Conservation (phyloP, 1,140 invertebrate genomes). For the Trypoxylus dichotomus region DNA sequence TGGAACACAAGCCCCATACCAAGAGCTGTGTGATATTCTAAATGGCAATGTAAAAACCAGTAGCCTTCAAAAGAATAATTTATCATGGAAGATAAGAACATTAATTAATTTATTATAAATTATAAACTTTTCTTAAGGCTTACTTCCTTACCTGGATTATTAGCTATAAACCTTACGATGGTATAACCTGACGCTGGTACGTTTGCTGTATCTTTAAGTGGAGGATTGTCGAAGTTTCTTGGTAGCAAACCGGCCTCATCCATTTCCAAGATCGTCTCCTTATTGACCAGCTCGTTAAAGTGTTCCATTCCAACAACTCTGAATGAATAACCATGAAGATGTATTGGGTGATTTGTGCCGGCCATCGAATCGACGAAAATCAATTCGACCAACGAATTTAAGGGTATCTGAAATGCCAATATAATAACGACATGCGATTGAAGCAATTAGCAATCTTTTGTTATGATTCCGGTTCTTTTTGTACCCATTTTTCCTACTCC, state of each 20-base stretch:
- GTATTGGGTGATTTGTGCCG: constrained; percentile 81
- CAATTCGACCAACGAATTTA: constrained; percentile 73
- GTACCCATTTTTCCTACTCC: no score
- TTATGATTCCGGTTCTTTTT: no score
- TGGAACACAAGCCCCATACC: constrained; percentile 90
- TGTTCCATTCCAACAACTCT: constrained; percentile 75
- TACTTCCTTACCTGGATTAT: constrained; percentile 62
- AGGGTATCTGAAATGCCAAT: constrained; percentile 58
- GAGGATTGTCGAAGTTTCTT: constrained; percentile 70
- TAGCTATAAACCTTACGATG: constrained; percentile 66
- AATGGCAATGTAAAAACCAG: constrained; percentile 91
- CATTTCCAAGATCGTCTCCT: constrained; percentile 62
- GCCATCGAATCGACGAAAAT: constrained; percentile 79
- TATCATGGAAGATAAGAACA: neutral
- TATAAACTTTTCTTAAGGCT: no score
- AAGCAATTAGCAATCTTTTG: no score
- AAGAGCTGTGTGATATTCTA: constrained; percentile 88
- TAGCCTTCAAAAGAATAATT: constrained; percentile 63
- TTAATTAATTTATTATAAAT: no score
- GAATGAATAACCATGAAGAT: constrained; percentile 80
- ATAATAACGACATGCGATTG: no score
- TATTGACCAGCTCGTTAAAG: constrained; percentile 48
- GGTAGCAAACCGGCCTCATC: constrained; percentile 69
- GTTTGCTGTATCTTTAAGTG: constrained; percentile 83
- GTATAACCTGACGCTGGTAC: constrained; percentile 86